These are phyloP conservation scores for Limnephilus rhombicus DNA, from an alignment of 2,888 invertebrate genomes.

Conservation along the genomic window DNA sequence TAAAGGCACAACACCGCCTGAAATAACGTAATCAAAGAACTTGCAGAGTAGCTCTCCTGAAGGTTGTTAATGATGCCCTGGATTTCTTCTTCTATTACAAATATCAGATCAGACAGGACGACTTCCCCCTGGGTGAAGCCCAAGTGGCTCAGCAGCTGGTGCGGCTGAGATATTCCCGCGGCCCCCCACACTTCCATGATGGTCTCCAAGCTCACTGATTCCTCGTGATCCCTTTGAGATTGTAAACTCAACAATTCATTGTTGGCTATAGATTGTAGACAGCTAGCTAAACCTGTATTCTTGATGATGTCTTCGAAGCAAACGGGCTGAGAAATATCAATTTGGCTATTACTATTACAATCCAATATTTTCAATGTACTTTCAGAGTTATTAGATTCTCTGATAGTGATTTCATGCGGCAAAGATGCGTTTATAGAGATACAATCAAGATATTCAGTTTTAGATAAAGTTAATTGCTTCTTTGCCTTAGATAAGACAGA, in stretches of 20 bases:
- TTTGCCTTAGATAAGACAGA: constrained; percentile 35
- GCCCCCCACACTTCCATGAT: constrained; percentile 86
- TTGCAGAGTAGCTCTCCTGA: constrained; percentile 71
- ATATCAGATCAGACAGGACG: constrained; percentile 80
- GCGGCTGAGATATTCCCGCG: constrained; percentile 82
- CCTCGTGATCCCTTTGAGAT: constrained; percentile 29
- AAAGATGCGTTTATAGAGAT: constrained; percentile 12
- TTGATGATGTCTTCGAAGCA: constrained; percentile 39
- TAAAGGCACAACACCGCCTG: constrained; percentile 83
- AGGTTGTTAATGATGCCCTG: constrained; percentile 47
- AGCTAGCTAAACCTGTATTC: constrained; percentile 26
- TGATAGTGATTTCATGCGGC: neutral
- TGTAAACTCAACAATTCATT: constrained; percentile 5
- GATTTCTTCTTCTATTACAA: constrained; percentile 84
- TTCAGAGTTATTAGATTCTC: neutral
- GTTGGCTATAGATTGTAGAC: constrained; percentile 21
- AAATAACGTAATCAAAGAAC: constrained; percentile 73
- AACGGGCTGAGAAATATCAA: constrained; percentile 9
- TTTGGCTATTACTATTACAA: constrained; percentile 48
- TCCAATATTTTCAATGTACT: constrained; percentile 38
- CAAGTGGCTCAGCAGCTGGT: constrained; percentile 81
- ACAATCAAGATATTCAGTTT: constrained; percentile 50
- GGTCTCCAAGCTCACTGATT: constrained; percentile 64
- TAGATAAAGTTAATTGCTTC: constrained; percentile 34
- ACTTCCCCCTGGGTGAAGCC: constrained; percentile 81